phyloP scores from a whole-genome alignment of 2,797 vertebrate species.

The Danio aesculapii region DNA sequence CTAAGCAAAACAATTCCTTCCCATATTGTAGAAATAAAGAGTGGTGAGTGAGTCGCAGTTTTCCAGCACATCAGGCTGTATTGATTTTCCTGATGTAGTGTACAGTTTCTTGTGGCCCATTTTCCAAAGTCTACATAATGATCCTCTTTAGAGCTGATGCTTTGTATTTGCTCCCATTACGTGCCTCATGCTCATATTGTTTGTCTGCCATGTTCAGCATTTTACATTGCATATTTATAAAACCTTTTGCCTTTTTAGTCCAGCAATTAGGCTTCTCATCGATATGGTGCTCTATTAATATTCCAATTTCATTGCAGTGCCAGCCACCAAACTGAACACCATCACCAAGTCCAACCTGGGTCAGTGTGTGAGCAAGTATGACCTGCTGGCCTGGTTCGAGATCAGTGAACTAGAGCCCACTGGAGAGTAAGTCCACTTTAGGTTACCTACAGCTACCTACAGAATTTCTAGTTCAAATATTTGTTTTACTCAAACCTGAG shows the following conservation, averaged over 20 bases:
- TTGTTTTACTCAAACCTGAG: neutral
- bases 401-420: conserved; percentile 99
- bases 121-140: neutral
- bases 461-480: neutral
- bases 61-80: conserved; percentile 16
- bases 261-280: neutral
- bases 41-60: neutral
- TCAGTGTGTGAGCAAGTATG: conserved; percentile 97
- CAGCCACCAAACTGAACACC: conserved; percentile 95
- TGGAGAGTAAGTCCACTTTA: conserved; percentile 90
- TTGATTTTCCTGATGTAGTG: conserved; percentile 44
- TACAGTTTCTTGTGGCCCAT: neutral
- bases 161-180: conserved; percentile 24
- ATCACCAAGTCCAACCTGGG: conserved; percentile 94
- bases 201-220: neutral
- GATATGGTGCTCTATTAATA: neutral
- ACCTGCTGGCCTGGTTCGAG: conserved; percentile 98
- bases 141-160: conserved; percentile 1
- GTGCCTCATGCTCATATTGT: conserved; percentile 17
- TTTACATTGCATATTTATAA: neutral
- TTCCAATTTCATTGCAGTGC: conserved; percentile 77
- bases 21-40: neutral
- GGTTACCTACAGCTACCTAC: neutral
- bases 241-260: neutral
- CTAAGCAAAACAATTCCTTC: neutral